Evolutionary conservation across 2,113 vertebrate species (phyloP), one percentile per base, ranked within the genome.

Genomic region (Peromyscus maniculatus): DNA sequence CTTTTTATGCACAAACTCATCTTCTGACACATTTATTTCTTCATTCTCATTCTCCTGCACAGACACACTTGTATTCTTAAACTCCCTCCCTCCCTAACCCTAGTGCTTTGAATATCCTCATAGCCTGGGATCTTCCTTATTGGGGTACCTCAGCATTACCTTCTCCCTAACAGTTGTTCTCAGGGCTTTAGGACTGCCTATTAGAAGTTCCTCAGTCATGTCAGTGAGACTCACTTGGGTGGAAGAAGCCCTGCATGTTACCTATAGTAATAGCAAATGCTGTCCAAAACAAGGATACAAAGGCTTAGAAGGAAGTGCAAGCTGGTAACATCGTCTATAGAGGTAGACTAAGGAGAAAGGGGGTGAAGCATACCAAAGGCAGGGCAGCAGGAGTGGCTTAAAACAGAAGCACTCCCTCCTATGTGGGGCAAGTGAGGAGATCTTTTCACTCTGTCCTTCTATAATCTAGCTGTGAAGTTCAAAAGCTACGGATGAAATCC

Each of bases 281-380:
- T 59, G 57, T 59, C 57, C 57, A 21, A 17, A 15, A 59, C 5
- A 19, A 59, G 57, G 57, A 59, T 59, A 59, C 57, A 59, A 19
- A 59, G 57, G 57, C 57, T 59, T 59, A 59, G 57, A 59, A 59
- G 57, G 57, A 59, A 59, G 16, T 59, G 57, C 17, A 28, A 22
- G 4, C 8, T 39, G 16, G 2, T 31, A 43, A 26, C 5, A 3
- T 67, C 31, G 26, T 36, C 17, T 0, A 12, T 0, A 0, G 22
- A 31, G 52, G 52, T 11, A 39, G 36, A 52, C 33, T 22, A 5
- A 4, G 15, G 19, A 31, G 52, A 7, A 24, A 43, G 52, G 43
- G 80, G 66, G 43, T 7, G 28, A 36, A 13, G 13, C 52, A 9
- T 4, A 7, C 12, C 39, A 62, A 33, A 52, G 71, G 71, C 2